phyloP scores from a whole-genome alignment of 2,888 invertebrate species.

The Neoascia interrupta region DNA sequence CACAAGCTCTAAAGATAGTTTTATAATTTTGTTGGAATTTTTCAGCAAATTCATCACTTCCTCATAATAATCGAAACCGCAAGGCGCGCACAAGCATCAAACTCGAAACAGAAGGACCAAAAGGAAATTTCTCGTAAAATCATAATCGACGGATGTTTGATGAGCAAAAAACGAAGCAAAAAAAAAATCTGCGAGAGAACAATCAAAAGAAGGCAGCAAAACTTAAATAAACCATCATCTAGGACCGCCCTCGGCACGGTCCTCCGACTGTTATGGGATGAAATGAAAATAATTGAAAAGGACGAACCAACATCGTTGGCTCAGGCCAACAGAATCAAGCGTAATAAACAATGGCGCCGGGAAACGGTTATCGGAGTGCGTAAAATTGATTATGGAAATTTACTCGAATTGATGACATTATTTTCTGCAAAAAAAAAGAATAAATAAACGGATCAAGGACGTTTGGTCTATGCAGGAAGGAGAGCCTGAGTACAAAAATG shows the following conservation, averaged over 20 bases:
- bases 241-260: slow-evolving; percentile 7
- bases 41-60: slow-evolving; percentile 43
- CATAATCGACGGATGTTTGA: slow-evolving; percentile 38
- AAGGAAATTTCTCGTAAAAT: slow-evolving; percentile 58
- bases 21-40: slow-evolving; percentile 24
- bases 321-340: slow-evolving; percentile 32
- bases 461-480: too few species aligned
- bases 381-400: slow-evolving; percentile 68
- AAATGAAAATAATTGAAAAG: slow-evolving; percentile 57
- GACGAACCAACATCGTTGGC: slow-evolving; percentile 21
- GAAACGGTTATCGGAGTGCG: slow-evolving; percentile 64
- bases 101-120: slow-evolving; percentile 20
- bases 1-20: too few species aligned
- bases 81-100: not conserved
- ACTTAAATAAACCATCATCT: slow-evolving; percentile 31
- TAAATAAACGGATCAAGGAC: too few species aligned
- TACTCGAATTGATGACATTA: slow-evolving; percentile 64
- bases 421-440: slow-evolving; percentile 21
- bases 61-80: slow-evolving; percentile 2
- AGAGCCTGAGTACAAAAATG: too few species aligned
- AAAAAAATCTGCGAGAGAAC: not conserved
- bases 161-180: not conserved
- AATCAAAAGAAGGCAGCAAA: slow-evolving; percentile 12
- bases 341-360: slow-evolving; percentile 69
- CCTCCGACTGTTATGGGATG: slow-evolving; percentile 18